Percentiles rank a stretch among this genome's conserved stretches.
These are phyloP conservation scores for Drosophila nigritarsus DNA, from an alignment of 2,888 invertebrate genomes.

Conservation along the genomic window DNA sequence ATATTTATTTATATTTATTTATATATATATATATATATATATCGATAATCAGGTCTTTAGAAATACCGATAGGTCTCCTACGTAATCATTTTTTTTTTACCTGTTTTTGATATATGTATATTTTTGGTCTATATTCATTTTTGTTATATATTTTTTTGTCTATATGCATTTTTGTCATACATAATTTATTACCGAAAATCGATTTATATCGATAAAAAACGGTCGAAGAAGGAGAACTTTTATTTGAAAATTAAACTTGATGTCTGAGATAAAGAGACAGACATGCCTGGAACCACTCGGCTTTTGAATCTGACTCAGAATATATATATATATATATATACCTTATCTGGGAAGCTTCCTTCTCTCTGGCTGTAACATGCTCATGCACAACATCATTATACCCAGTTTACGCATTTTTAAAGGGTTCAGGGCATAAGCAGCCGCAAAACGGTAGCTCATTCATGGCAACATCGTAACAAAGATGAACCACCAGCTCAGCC, in stretches of 20 bases:
- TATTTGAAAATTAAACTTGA: background rate
- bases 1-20: too few species aligned
- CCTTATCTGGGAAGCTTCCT: background rate
- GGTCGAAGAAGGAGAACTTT: background rate
- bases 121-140: too few species aligned
- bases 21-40: background rate
- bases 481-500: background rate
- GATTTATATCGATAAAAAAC: too few species aligned
- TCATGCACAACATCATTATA: background rate
- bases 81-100: too few species aligned
- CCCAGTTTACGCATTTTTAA: background rate
- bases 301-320: too few species aligned
- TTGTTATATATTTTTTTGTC: too few species aligned
- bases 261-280: background rate
- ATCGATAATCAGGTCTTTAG: too few species aligned
- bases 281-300: background rate
- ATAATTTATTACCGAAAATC: too few species aligned
- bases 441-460: constrained; percentile 40
- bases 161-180: too few species aligned
- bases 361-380: background rate
- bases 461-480: constrained; percentile 24
- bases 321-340: background rate
- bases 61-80: too few species aligned
- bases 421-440: background rate
- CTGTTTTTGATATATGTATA: too few species aligned